These are phyloP conservation scores for Habroteleia sp. DNA, from an alignment of 2,888 invertebrate species.

Conservation along the genomic window DNA sequence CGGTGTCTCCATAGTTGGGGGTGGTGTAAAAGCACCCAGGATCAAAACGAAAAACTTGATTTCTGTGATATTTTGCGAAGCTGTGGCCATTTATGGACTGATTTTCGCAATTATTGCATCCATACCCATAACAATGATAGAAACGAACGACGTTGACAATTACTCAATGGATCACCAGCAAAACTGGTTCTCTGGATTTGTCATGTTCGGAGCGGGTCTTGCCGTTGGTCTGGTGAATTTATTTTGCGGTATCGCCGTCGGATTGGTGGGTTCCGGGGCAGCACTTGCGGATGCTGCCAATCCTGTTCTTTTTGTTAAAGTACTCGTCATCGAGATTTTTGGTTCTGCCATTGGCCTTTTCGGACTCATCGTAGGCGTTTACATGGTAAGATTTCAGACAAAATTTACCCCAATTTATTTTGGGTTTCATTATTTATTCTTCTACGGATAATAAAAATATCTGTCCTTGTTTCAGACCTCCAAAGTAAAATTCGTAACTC, in stretches of 20 bases:
- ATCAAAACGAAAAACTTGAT: slow-evolving; percentile 99
- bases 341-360: slow-evolving; percentile 99
- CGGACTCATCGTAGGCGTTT: slow-evolving; percentile 98
- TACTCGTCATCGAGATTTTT: slow-evolving; percentile 99
- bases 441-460: background rate
- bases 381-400: slow-evolving; percentile 87
- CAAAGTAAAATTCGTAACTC: slow-evolving; percentile 73
- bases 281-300: slow-evolving; percentile 99
- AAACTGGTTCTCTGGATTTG: slow-evolving; percentile 93
- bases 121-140: slow-evolving; percentile 86
- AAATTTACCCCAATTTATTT: no score
- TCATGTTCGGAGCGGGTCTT: slow-evolving; percentile 97
- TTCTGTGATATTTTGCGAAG: slow-evolving; percentile 99
- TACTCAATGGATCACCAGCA: slow-evolving; percentile 81
- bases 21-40: slow-evolving; percentile 98
- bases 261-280: slow-evolving; percentile 99
- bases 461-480: slow-evolving; percentile 82
- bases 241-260: slow-evolving; percentile 97
- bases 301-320: slow-evolving; percentile 97
- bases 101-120: slow-evolving; percentile 99
- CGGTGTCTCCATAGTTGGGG: slow-evolving; percentile 97
- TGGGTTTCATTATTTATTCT: no score
- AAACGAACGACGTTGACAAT: slow-evolving; percentile 3
- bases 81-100: slow-evolving; percentile 99
- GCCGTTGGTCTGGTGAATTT: slow-evolving; percentile 97